phyloP scores from a whole-genome alignment of 2,888 invertebrate species.

The Prionchulus punctatus region DNA sequence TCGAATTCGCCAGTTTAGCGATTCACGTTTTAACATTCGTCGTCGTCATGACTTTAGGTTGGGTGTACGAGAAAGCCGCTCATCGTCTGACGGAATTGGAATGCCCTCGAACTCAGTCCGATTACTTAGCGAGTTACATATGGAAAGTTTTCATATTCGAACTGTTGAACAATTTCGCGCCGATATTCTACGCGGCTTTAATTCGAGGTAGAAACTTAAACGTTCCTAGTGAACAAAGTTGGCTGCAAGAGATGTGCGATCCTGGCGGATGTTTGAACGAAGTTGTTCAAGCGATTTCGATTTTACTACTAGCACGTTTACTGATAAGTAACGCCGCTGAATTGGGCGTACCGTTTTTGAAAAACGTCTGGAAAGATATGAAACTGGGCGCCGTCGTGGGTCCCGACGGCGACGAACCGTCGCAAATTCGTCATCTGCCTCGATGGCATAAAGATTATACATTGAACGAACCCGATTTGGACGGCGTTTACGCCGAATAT shows the following conservation, averaged over 20 bases:
- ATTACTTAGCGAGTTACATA: conserved; percentile 80
- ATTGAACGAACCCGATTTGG: background rate
- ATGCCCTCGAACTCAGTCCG: conserved; percentile 61
- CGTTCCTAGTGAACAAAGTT: background rate
- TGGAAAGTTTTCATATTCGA: conserved; percentile 73
- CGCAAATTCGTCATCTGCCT: background rate
- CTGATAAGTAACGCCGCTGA: conserved; percentile 3
- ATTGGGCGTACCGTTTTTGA: background rate
- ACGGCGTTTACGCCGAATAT: conserved; percentile 5
- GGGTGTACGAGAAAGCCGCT: conserved; percentile 6
- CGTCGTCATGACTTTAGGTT: conserved; percentile 1
- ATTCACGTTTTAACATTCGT: conserved; percentile 2
- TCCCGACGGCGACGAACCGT: background rate
- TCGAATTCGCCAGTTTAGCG: conserved; percentile 2
- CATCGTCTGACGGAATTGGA: conserved; percentile 12
- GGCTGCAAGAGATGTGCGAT: conserved; percentile 3
- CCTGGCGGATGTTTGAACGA: conserved; percentile 4
- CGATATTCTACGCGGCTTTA: conserved; percentile 88
- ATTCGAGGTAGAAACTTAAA: conserved; percentile 39
- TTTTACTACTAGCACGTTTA: background rate
- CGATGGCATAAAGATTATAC: conserved; percentile 2
- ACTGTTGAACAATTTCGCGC: conserved; percentile 90
- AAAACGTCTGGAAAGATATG: background rate
- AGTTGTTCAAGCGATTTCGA: conserved; percentile 2
- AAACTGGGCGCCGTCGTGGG: background rate